Evolutionary conservation across 2,113 vertebrate species (phyloP).

Genomic region (Pelobates fuscus): DNA sequence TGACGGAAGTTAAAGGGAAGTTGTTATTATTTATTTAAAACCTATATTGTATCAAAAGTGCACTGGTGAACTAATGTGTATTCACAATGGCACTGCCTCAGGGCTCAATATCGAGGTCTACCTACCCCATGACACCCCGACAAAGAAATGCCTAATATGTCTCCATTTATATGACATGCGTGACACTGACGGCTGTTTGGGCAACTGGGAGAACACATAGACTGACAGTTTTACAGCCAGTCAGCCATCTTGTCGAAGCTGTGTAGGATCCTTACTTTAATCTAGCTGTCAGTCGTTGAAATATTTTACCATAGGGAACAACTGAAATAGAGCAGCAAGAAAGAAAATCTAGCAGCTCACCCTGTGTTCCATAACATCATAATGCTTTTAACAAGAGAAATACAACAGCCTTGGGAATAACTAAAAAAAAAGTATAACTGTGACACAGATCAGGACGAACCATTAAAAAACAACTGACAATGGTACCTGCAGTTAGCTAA

Average conservation of each 20-base stretch:
- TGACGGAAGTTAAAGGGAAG: conserved; percentile 15
- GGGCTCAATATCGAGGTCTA: conserved; percentile 25
- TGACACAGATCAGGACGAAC: conserved; percentile 35
- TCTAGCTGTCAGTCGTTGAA: conserved; percentile 48
- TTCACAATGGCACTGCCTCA: conserved; percentile 28
- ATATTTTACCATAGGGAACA: conserved; percentile 49
- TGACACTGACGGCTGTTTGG: conserved; percentile 11
- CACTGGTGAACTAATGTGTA: conserved; percentile 17
- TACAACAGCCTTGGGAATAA: conserved; percentile 42
- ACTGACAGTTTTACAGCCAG: conserved; percentile 29
- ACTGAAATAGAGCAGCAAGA: conserved; percentile 48
- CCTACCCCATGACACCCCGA: conserved; percentile 12
- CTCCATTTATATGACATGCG: conserved; percentile 40
- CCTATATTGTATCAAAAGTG: background rate
- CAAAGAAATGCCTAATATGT: conserved; percentile 30
- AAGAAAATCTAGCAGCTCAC: conserved; percentile 32
- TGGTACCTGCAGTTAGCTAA: background rate
- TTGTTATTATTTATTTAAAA: conserved; percentile 29
- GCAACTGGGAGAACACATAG: conserved; percentile 18
- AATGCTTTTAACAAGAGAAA: conserved; percentile 49
- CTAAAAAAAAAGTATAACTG: conserved; percentile 35
- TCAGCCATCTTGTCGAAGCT: conserved; percentile 49
- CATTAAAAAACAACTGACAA: conserved; percentile 21
- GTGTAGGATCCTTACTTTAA: conserved; percentile 47
- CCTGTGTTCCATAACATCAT: conserved; percentile 41